Evolutionary conservation across 2,888 invertebrate species (phyloP), one percentile per base, ranked within the genome.

Genomic region (Mythimna lalbum): DNA sequence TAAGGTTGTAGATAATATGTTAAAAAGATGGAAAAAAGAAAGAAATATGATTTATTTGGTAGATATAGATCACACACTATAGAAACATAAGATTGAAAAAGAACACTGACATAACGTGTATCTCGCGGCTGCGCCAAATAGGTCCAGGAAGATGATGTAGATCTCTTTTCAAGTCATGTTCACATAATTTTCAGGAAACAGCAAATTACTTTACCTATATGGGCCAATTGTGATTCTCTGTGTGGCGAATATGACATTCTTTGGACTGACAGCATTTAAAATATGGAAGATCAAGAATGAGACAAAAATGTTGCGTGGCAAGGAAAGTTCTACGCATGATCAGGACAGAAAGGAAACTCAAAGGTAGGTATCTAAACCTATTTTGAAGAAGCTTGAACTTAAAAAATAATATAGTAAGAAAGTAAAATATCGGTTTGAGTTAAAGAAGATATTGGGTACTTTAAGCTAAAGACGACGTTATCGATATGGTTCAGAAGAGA

Each of bases 161-260:
- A 23, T 27, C 14, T 6, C 23, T 27, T 43, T n/a, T 23, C 17
- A 67, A 68, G 4, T 4, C 4, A 39, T 39, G 12, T 52, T 73
- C 9, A 31, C 7, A 56, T 31, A 43, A 63, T 61, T 91, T 93
- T 17, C 91, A 96, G 95, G 93, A 0, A 84, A 64, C 4, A 92
- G 92, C 75, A 93, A 90, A 75, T 82, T 95, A 21, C 23, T 96
- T 0, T 96, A 96, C 83, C 73, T 96, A 2, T 95, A 96, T 77
- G 90, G 90, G 2, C 96, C 95, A 0, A 94, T 96, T 36, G 73
- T 93, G 21, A 76, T 94, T 9, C 88, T 96, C 1, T 93, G 93
- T 69, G 59, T 93, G 14, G 91, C 93, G 2, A 95, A 96, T 78
- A 87, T 93, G 80, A 84, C 90, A 9, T 94, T 95, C 86, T 95